Conservation (phyloP, 2,797 vertebrate species). For the Brachyalestes nurse region DNA sequence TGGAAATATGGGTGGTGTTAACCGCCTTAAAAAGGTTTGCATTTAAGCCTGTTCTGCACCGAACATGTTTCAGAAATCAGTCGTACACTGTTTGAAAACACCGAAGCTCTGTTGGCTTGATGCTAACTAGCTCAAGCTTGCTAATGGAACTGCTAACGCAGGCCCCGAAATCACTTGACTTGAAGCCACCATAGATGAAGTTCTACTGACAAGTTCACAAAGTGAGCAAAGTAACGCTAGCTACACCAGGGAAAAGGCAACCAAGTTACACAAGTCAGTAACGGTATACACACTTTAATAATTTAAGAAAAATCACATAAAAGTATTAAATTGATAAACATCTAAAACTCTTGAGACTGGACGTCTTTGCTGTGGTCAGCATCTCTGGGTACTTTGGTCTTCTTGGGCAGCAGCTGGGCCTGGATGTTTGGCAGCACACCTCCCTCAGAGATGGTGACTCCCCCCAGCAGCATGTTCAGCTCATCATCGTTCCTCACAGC, state of each 20-base stretch:
- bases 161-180: no score
- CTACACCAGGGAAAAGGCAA: no score
- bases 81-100: no score
- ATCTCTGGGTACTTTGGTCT: conserved; percentile 58
- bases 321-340: not conserved
- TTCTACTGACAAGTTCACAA: no score
- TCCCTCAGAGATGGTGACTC: conserved; percentile 77
- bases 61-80: no score
- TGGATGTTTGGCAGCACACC: conserved; percentile 81
- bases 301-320: not conserved
- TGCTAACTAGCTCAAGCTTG: no score
- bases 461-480: conserved; percentile 70
- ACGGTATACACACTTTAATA: conserved; percentile 16
- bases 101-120: no score
- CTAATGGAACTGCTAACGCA: no score
- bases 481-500: conserved; percentile 81
- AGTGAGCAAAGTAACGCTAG: accelerated
- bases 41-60: no score
- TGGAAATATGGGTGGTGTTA: no score
- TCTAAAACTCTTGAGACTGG: conserved; percentile 76
- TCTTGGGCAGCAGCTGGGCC: conserved; percentile 74
- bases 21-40: no score
- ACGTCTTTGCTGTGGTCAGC: conserved; percentile 48
- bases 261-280: not conserved
- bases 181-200: no score